Evolutionary conservation across 2,113 vertebrate species (phyloP).

Genomic region (Fulmarus glacialis): DNA sequence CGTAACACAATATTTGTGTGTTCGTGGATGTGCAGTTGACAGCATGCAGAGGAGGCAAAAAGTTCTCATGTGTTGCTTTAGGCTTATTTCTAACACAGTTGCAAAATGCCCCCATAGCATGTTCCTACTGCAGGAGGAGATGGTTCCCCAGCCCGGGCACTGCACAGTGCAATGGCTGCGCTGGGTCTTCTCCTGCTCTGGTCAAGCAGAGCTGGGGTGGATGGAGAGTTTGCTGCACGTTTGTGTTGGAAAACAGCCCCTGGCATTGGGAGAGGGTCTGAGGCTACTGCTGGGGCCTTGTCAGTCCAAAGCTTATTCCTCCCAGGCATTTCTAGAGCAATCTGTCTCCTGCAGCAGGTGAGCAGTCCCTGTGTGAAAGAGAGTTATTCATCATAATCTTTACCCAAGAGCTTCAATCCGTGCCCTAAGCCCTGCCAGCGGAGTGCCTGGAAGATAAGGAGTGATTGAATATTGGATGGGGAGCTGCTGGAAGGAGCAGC

Average conservation of each 20-base stretch:
- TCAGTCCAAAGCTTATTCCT: not conserved
- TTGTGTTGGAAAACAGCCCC: not conserved
- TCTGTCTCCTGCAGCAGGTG: not conserved
- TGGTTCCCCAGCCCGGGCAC: not conserved
- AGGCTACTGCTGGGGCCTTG: not conserved
- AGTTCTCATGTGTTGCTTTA: rapidly evolving
- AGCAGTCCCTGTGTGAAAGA: not conserved
- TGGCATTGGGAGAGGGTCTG: rapidly evolving
- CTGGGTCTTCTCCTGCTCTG: not conserved
- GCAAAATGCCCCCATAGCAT: rapidly evolving
- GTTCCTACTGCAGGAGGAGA: not conserved
- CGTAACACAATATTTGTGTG: rapidly evolving
- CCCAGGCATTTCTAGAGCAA: not conserved
- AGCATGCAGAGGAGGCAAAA: not conserved
- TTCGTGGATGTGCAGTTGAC: not conserved
- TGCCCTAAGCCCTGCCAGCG: not conserved
- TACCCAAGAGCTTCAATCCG: not conserved
- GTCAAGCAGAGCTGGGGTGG: not conserved
- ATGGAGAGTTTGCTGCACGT: not conserved
- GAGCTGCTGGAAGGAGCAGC: not conserved
- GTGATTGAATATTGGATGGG: not conserved
- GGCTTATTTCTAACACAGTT: not conserved
- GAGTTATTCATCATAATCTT: rapidly evolving
- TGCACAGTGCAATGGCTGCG: rapidly evolving
- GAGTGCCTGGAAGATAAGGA: not conserved